Base-by-base conservation (phyloP, 37 sponge, comb jelly and placozoan genomes). In the Petrosia ficiformis region DNA sequence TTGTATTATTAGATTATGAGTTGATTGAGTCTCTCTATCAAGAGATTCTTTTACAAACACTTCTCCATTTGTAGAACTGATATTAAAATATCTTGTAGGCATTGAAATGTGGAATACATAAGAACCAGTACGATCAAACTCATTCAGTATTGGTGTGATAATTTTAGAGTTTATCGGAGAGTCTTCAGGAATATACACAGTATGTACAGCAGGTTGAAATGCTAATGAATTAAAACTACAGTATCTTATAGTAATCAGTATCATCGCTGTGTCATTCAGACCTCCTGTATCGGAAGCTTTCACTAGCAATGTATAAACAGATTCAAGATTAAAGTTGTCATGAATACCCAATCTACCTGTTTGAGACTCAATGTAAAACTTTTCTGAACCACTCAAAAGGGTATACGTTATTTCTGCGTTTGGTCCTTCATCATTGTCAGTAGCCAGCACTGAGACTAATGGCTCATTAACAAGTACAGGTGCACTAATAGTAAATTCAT, bases 211-310 rank as follows among this genome's bases (percentile, higher is more conserved):
- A 19, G 71, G 81, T 34, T 37, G 30, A 39, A 86, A 70, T 16
- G 43, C 48, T 26, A 86, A 65, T 32, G 75, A 44, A 21, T 30
- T 43, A 34, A 86, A 86, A 0, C 80, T 44, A 34, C 86, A 86
- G 6, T 73, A 33, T 75, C 44, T 70, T 42, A 80, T 66, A 1
- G 32, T 32, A 22, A 90, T 42, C 19, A 34, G 48, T 32, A 90
- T 74, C 67, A 30, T 54, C 19, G 52, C 72, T 4, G 42, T 76
- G 10, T 44, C n/a, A 37, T 35, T 8, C 25, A 26, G 40, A 2
- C 70, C 82, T 11, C 84, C 87, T 16, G 74, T 78, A 91, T 91
- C 92, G 16, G 75, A 68, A 42, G 87, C 87, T 41, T 42, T 42
- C 4, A 83, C 67, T 36, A 57, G 68, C 36, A 91, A 66, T 4